Percentiles rank a stretch among this genome's conserved stretches.
These are phyloP conservation scores for Gouania willdenowi DNA, from an alignment of 2,797 vertebrate genomes.

Conservation along the genomic window DNA sequence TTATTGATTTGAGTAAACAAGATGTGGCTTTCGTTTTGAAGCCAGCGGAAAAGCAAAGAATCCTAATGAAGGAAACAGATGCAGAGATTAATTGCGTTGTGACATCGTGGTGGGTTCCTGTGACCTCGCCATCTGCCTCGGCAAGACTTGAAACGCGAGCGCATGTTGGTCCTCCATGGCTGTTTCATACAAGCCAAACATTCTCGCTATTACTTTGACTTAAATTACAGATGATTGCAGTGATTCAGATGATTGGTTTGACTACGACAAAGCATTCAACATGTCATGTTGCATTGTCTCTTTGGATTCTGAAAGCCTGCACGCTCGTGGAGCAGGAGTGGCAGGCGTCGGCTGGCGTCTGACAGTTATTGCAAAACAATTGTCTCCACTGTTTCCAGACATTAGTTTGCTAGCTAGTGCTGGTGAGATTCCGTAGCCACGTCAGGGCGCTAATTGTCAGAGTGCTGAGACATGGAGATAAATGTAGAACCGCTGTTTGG, in stretches of 20 bases:
- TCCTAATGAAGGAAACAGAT: constrained; percentile 39
- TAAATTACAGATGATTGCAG: background rate
- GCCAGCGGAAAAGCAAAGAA: constrained; percentile 19
- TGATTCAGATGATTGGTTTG: background rate
- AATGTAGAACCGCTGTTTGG: constrained; percentile 32
- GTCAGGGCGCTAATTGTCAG: constrained; percentile 38
- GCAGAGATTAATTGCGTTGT: constrained; percentile 22
- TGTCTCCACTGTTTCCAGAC: constrained; percentile 10
- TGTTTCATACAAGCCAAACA: no score
- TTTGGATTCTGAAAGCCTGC: constrained; percentile 8
- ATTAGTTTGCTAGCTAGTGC: constrained; percentile 25
- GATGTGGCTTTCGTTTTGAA: background rate
- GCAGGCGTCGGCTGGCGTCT: constrained; percentile 7
- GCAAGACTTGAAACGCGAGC: constrained; percentile 2
- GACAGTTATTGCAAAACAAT: constrained; percentile 38
- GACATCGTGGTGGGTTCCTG: constrained; percentile 8
- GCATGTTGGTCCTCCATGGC: background rate
- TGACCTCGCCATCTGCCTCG: constrained; percentile 21
- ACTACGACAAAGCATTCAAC: background rate
- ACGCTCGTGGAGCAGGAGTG: background rate
- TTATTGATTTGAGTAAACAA: constrained; percentile 9
- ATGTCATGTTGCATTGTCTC: constrained; percentile 4
- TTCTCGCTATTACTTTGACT: background rate
- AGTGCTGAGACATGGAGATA: constrained; percentile 42
- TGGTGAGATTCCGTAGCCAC: constrained; percentile 11